Evolutionary conservation across 2,888 invertebrate species (phyloP), one percentile per base, ranked within the genome.

Genomic region (Lycocerus yunnanus): DNA sequence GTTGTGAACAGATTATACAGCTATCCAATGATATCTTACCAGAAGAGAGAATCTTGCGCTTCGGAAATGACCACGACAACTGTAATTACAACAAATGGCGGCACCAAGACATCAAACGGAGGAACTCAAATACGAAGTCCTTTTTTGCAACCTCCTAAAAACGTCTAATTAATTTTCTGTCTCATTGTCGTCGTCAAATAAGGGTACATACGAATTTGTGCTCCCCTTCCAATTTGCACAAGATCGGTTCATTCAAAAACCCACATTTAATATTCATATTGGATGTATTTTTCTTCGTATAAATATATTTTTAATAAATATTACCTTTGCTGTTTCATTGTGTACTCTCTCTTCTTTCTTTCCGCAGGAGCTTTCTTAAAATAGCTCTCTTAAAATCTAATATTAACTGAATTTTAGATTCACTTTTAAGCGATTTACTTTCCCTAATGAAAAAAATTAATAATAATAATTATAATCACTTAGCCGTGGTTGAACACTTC

Each of bases 21-120:
- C 85, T 94, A 94, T 82, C 91, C 93, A 71, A 92, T 92, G 80
- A 88, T 86, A 81, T 85, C 86, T 76, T 91, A 90, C 84, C 89
- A 90, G 81, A 94, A 94, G 87, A 89, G 94, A 76, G 95, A 95
- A 86, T 94, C 94, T 4, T 92, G 93, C 77, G 92, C 93, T 14
- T 94, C 94, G 71, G 94, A 95, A 86, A 91, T 93, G 71, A 94
- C 94, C 58, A 94, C 94, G 73, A 94, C 94, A 13, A 94, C 94
- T 5, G 88, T 93, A 79, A 90, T 94, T 79, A 89, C 90, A 11
- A 84, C 87, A 14, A 86, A 87, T 72, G 86, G 86, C 15, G 85
- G 87, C 73, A 74, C 71, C 60, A 79, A 77, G 16, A 66, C 78
- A 11, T 74, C 79, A 20, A 76, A 77, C 66, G 82, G 72, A 77